Base-by-base conservation (phyloP, 2,888 invertebrate species). In the Malacosoma neustria region DNA sequence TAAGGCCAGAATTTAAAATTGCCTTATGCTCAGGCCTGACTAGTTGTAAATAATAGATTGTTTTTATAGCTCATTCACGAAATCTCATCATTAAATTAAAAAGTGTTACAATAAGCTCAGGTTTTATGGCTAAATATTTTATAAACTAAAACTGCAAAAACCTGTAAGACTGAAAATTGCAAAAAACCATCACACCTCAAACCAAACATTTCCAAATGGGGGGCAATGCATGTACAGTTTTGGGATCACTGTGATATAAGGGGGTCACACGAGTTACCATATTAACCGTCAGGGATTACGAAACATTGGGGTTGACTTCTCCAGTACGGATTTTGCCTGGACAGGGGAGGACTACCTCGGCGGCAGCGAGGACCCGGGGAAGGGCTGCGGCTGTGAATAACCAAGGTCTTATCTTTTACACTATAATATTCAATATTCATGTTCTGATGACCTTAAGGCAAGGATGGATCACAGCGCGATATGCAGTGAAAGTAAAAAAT, bases 291-390 rank as follows among this genome's bases (percentile, higher is more conserved):
- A 22, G 22, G 22, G 22, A 9, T 22, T 22, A 22, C 22, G 22
- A 22, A 22, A 22, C 22, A 22, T 22, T 22, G 22, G 22, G 22
- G 22, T 22, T 2, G 22, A 22, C 22, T 22, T 72, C 72, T 44
- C 72, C 77, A 45, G 69, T 51, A 51, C 76, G 74, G 50, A 87
- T 81, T 51, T 66, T 68, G 52, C 87, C 87, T 41, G 87, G 81
- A 43, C 79, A 71, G 33, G 86, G 85, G 52, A 76, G 60, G 52
- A 85, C 81, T 46, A 64, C 63, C 46, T 60, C 69, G 37, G 75
- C 74, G 31, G 66, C 67, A 29, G 66, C 68, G 40, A 61, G 58
- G 42, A 67, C 61, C 35, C 62, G 50, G 42, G 45, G 44, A 15
- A 57, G 46, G 37, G 59, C 54, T 49, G 49, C 45, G 37, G 46